Percentiles rank a stretch among this genome's conserved stretches.
Evolutionary conservation across 2,113 vertebrate genomes (phyloP).

Genomic region (Agapornis roseicollis): DNA sequence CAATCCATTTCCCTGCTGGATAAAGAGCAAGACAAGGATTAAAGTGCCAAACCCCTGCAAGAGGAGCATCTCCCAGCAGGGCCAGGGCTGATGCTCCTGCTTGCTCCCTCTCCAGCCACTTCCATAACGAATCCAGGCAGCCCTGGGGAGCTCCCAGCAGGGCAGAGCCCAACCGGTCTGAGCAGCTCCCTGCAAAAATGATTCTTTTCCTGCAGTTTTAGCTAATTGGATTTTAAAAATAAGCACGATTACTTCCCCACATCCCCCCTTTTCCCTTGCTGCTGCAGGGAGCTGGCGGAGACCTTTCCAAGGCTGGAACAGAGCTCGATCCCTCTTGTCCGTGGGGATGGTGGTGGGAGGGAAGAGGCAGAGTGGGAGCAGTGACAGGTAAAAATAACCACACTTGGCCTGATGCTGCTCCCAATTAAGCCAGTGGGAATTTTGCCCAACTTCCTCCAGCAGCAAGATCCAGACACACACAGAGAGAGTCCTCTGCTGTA

Average conservation of each 20-base stretch:
- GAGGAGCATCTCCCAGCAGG: not conserved
- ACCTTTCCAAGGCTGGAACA: not conserved
- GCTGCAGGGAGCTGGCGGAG: not conserved
- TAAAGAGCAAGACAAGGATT: not conserved
- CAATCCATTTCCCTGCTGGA: not conserved
- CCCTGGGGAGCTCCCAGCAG: not conserved
- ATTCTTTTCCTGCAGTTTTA: not conserved
- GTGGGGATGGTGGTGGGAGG: not conserved
- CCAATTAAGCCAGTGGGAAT: conserved; percentile 39
- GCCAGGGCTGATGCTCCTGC: not conserved
- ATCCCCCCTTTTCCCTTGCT: not conserved
- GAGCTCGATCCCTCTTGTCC: not conserved
- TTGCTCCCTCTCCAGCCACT: not conserved
- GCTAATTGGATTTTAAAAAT: conserved; percentile 2
- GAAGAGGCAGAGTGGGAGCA: not conserved
- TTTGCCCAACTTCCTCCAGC: conserved; percentile 5
- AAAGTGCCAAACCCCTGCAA: not conserved
- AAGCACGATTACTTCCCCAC: not conserved
- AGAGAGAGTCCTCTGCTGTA: not conserved
- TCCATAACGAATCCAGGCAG: not conserved
- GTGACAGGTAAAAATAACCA: conserved; percentile 54
- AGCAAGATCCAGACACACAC: not conserved
- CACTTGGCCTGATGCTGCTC: conserved; percentile 22
- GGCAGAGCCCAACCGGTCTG: not conserved
- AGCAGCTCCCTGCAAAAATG: not conserved